A percentile compares a stretch with the other conserved stretches of the same genome.
phyloP scores from a whole-genome alignment of 2,888 invertebrate species.

The Clusia tigrina region DNA sequence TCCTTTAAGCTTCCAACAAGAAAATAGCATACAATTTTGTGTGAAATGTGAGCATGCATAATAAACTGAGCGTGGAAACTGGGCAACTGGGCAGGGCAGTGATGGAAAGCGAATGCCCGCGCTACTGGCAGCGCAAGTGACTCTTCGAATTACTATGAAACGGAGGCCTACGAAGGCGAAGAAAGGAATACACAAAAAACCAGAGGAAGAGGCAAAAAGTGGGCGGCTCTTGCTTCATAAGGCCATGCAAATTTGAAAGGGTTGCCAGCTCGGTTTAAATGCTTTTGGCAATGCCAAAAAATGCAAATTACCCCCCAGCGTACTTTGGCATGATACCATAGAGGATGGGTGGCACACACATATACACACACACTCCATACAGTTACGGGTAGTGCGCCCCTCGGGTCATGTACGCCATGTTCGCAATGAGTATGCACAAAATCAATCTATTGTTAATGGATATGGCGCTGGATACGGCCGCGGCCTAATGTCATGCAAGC shows the following conservation, averaged over 20 bases:
- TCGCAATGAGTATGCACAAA: neutral
- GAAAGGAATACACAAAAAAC: neutral
- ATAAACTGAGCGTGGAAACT: neutral
- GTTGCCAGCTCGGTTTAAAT: too few species aligned
- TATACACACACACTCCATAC: too few species aligned
- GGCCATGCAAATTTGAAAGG: too few species aligned
- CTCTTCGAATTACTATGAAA: neutral
- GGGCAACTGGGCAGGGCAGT: too few species aligned
- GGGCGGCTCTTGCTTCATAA: neutral
- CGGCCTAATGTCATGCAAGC: neutral
- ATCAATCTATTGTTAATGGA: too few species aligned
- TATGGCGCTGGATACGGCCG: too few species aligned
- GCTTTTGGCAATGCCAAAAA: neutral
- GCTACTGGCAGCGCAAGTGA: neutral
- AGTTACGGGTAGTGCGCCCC: too few species aligned
- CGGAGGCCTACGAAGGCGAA: too few species aligned
- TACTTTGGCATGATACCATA: too few species aligned
- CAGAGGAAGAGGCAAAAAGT: neutral
- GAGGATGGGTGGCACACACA: neutral
- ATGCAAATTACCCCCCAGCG: neutral
- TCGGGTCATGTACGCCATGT: neutral
- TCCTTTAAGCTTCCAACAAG: too few species aligned
- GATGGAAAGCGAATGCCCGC: constrained; percentile 6
- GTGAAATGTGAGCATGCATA: neutral
- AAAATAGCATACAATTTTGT: too few species aligned